phyloP scores from a whole-genome alignment of 2,888 invertebrate species.

The Tetragonula carbonaria region DNA sequence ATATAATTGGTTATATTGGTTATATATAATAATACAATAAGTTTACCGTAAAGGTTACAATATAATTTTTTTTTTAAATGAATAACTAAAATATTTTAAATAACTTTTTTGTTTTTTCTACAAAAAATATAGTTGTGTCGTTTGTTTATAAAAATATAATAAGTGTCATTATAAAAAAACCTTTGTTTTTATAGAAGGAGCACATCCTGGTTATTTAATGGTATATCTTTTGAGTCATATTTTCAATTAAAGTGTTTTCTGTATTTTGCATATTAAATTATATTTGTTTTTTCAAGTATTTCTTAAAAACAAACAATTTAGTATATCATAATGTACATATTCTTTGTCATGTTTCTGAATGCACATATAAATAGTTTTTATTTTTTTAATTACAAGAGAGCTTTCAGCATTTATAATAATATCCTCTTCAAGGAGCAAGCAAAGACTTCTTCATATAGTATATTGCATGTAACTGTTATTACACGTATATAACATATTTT shows the following conservation, averaged over 20 bases:
- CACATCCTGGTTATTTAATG: conserved; percentile 54
- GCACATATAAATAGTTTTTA: conserved; percentile 49
- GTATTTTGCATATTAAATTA: conserved; percentile 41
- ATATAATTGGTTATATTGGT: no score
- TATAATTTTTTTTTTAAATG: neutral
- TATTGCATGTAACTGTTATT: conserved; percentile 47
- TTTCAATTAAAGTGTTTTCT: conserved; percentile 38
- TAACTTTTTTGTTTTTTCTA: neutral
- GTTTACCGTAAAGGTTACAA: neutral
- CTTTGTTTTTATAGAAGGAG: conserved; percentile 55
- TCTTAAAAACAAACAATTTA: conserved; percentile 24
- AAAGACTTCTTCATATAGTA: conserved; percentile 19
- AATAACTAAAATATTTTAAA: conserved; percentile 9
- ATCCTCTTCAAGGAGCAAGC: conserved; percentile 20
- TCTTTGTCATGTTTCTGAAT: conserved; percentile 41
- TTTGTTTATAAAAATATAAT: conserved; percentile 26
- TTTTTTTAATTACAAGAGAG: conserved; percentile 10
- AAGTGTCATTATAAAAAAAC: conserved; percentile 38
- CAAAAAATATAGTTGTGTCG: neutral
- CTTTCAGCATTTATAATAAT: conserved; percentile 31
- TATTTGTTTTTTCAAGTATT: conserved; percentile 26
- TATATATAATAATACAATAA: neutral
- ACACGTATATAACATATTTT: conserved; percentile 11
- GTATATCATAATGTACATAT: conserved; percentile 37
- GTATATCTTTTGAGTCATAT: conserved; percentile 55